Evolutionary conservation across 2,888 invertebrate genomes (phyloP), one percentile per base, ranked within the genome.

Genomic region (Branchinecta sandiegonensis): DNA sequence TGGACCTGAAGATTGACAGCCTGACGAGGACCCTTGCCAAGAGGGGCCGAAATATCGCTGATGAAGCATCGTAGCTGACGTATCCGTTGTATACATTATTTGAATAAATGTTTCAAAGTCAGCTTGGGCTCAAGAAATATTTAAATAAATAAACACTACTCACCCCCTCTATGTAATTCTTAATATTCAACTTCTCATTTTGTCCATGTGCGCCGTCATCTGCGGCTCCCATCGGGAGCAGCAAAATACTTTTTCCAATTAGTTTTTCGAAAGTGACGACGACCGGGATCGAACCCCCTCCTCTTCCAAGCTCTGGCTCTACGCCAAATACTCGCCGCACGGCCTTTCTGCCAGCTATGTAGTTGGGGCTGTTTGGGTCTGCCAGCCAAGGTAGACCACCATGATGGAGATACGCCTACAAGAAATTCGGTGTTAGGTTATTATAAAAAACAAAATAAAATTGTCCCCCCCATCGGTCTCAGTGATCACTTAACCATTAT

Each of bases 171-270:
- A 96, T 89, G 75, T 95, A 96, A 80, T 96, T 96, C 72, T 85
- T 83, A 70, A 89, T 81, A 80, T 96, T 88, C 74, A 99, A 82
- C 79, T 99, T 99, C 81, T 99, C 97, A 81, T 99, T 97, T 81
- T 97, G 94, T 13, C 95, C 95, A 81, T 99, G 99, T 70, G 97
- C 96, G 74, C 96, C 96, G 79, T 99, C 99, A 79, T 97, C 96
- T 70, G 88, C 88, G 69, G 90, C 87, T 66, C 97, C 97, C 77
- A 99, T 89, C 1, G 97, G 97, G 73, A 99, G 82, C 71, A 99
- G 82, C 76, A 99, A 83, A 67, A 96, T 94, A 80, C 93, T 96
- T 77, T 91, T 90, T 0, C 89, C 89, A 69, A 94, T 94, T 11
- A 89, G 88, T 78, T 95, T 78, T 76, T 80, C 78, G 77, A 99